Percentiles rank a stretch among this genome's conserved stretches.
phyloP scores from a whole-genome alignment of 2,797 vertebrate genomes.

The Sphenodon punctatus region DNA sequence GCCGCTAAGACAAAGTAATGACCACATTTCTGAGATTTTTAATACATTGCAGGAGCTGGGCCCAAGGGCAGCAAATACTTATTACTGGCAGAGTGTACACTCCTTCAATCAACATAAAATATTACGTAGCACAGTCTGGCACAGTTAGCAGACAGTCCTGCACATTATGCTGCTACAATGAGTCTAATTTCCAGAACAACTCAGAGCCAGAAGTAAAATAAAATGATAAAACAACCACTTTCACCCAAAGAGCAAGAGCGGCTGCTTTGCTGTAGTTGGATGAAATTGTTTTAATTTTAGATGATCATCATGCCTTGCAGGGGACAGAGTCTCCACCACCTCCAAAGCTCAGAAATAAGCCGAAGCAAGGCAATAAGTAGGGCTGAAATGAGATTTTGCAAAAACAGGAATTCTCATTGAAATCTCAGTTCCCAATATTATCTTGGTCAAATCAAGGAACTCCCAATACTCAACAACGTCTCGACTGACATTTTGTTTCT shows the following conservation, averaged over 20 bases:
- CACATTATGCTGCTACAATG: background rate
- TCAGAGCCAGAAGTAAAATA: slow-evolving; percentile 31
- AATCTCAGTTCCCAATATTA: too few species aligned
- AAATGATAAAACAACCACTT: slow-evolving; percentile 13
- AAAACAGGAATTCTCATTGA: too few species aligned
- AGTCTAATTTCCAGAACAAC: slow-evolving; percentile 33
- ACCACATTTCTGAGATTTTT: slow-evolving; percentile 38
- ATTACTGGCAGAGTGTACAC: background rate
- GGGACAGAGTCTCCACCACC: background rate
- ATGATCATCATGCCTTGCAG: background rate
- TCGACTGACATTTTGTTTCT: too few species aligned
- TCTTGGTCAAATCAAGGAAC: too few species aligned
- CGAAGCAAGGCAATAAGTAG: background rate
- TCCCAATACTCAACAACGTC: too few species aligned
- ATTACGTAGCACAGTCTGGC: slow-evolving; percentile 24
- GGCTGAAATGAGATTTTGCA: too few species aligned
- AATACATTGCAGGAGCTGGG: slow-evolving; percentile 11
- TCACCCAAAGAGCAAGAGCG: background rate
- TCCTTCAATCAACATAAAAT: slow-evolving; percentile 42
- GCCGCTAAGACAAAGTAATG: slow-evolving; percentile 47
- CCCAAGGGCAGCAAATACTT: slow-evolving; percentile 30
- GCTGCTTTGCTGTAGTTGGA: background rate
- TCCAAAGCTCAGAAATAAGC: background rate
- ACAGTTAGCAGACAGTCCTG: slow-evolving; percentile 27
- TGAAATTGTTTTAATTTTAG: background rate